A percentile compares a stretch with the other conserved stretches of the same genome.
These are phyloP conservation scores for Theocolax elegans DNA, from an alignment of 1,140 invertebrate species.

Conservation along the genomic window DNA sequence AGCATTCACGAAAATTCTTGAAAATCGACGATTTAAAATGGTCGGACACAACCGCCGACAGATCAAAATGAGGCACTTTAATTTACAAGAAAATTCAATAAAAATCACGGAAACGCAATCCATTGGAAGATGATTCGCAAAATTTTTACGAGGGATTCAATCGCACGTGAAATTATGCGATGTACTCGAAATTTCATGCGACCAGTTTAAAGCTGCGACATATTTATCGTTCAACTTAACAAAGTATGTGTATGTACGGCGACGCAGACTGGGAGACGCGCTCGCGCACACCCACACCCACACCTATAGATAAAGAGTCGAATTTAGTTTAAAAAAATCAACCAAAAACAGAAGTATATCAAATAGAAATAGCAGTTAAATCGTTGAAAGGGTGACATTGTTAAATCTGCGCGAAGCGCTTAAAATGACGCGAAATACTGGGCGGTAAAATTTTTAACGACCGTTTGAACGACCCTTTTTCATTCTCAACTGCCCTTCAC, in stretches of 20 bases:
- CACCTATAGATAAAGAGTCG: no score
- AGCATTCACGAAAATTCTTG: neutral
- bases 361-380: slow-evolving; percentile 26
- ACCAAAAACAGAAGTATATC: neutral
- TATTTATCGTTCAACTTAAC: no score
- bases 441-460: slow-evolving; percentile 36
- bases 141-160: neutral
- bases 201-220: no score
- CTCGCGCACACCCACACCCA: no score
- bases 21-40: slow-evolving; percentile 8
- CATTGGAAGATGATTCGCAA: neutral
- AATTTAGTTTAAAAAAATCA: neutral
- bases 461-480: slow-evolving; percentile 30
- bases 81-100: slow-evolving; percentile 21
- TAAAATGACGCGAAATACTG: slow-evolving; percentile 22
- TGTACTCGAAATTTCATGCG: neutral
- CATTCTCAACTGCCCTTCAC: slow-evolving; percentile 24
- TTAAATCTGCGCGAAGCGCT: slow-evolving; percentile 16
- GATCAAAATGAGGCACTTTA: slow-evolving; percentile 5
- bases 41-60: no score
- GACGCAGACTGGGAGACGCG: no score
- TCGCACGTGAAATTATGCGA: neutral
- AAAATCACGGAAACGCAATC: neutral
- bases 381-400: slow-evolving; percentile 17
- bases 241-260: no score